Conservation (phyloP, 2,888 invertebrate species). For the Tricholauxania praeusta region DNA sequence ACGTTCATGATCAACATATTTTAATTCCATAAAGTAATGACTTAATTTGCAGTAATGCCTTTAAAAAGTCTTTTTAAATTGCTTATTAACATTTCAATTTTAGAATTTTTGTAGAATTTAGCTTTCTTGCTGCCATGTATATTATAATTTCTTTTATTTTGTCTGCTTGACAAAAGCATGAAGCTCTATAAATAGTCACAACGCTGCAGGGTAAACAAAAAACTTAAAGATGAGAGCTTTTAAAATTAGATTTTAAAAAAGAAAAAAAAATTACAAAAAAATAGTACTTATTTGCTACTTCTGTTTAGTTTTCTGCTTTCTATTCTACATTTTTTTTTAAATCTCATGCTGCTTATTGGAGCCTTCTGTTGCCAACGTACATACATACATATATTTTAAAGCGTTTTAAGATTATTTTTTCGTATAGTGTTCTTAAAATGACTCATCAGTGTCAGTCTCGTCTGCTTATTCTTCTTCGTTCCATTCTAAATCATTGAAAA, state of each 20-base stretch:
- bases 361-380: too few species aligned
- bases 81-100: neutral
- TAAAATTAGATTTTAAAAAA: constrained; percentile 16
- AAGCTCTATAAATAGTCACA: constrained; percentile 2
- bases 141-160: neutral
- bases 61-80: neutral
- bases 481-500: neutral
- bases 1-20: neutral
- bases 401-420: neutral
- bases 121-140: too few species aligned
- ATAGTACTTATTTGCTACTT: neutral
- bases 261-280: constrained; percentile 6
- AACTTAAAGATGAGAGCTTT: constrained; percentile 5
- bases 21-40: neutral
- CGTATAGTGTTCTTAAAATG: constrained; percentile 1
- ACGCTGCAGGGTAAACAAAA: constrained; percentile 17
- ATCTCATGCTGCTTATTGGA: too few species aligned
- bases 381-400: neutral
- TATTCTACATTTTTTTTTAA: too few species aligned
- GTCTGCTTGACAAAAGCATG: neutral
- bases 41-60: neutral
- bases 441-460: neutral
- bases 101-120: too few species aligned
- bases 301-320: neutral
- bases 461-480: neutral